Evolutionary conservation across 2,797 vertebrate genomes (phyloP).

Genomic region (Acipenser ruthenus): DNA sequence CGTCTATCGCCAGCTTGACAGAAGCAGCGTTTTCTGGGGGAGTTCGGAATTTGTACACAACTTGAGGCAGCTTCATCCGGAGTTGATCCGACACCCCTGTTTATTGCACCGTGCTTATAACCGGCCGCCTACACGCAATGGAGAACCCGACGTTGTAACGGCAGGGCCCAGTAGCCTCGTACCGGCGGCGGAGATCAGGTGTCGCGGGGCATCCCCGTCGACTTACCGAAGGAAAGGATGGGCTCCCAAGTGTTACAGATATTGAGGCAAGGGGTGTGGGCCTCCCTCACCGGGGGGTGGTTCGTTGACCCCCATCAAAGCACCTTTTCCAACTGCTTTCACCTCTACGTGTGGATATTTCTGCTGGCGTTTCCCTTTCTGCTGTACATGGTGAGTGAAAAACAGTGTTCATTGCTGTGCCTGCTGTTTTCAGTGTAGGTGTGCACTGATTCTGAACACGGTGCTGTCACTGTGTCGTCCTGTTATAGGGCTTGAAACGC

Average conservation of each 20-base stretch:
- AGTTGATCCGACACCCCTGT: too few species aligned
- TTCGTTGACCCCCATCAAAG: conserved; percentile 88
- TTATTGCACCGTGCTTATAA: too few species aligned
- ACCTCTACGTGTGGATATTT: conserved; percentile 87
- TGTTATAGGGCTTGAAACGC: too few species aligned
- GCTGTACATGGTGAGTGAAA: conserved; percentile 76
- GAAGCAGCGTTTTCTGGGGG: too few species aligned
- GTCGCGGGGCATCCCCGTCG: conserved; percentile 43
- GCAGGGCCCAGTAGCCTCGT: conserved; percentile 48
- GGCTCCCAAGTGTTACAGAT: conserved; percentile 74
- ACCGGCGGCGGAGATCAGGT: conserved; percentile 43
- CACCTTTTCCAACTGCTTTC: conserved; percentile 87
- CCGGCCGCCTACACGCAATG: conserved; percentile 33
- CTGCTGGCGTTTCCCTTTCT: conserved; percentile 79
- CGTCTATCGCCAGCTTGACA: too few species aligned
- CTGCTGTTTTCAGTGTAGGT: too few species aligned
- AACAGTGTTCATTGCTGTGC: not conserved
- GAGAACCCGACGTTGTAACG: conserved; percentile 63
- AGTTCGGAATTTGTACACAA: too few species aligned
- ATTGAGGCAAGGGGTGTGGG: conserved; percentile 84
- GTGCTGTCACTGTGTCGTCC: too few species aligned
- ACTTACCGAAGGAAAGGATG: conserved; percentile 12
- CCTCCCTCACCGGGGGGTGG: conserved; percentile 84
- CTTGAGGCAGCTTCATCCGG: too few species aligned
- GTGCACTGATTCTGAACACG: too few species aligned